Evolutionary conservation across 2,797 vertebrate species (phyloP), one percentile per base, ranked within the genome.

Genomic region (Dermochelys coriacea): DNA sequence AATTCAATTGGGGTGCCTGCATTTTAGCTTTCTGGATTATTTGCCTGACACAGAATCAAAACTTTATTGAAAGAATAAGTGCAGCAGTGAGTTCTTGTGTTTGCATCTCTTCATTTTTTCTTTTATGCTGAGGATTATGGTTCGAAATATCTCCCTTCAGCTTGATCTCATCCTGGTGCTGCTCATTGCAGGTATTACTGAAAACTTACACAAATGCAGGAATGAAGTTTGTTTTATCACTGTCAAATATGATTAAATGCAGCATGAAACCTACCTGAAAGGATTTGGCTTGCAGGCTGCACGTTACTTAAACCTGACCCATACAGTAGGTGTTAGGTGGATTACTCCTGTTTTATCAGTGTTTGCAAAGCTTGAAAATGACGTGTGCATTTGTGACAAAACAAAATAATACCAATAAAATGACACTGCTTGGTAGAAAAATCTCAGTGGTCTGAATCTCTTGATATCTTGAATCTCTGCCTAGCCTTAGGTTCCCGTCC

Each of bases 1-100:
- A 93, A 85, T 92, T 89, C 96, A 81, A 37, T 75, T 14, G 77
- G 7, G 12, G 21, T 91, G 54, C 4, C 57, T 93, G 16, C 79
- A 18, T 51, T 96, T 94, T 84, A 85, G 19, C 78, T 91, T 59
- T 87, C 94, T 85, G 47, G n/a, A 82, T 82, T 82, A 59, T 94
- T 87, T 92, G 2, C 37, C 84, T 90, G 37, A 87, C 88, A 92
- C 78, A 45, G 77, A 91, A 88, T 87, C 37, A 91, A 19, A 81
- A 84, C 8, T 10, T 84, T 77, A 85, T 27, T 1, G 49, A 84
- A 68, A 68, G 34, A 74, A 64, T 4, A 41, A 49, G 12, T 27
- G 50, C 41, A 74, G 10, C 23, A 74, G 49, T 11, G 64, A 85
- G 37, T 37, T 84, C 81, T 92, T 85, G 71, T 8, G 85, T 77